These are phyloP conservation scores for Champsocephalus esox DNA, from an alignment of 2,797 vertebrate genomes.

Conservation along the genomic window DNA sequence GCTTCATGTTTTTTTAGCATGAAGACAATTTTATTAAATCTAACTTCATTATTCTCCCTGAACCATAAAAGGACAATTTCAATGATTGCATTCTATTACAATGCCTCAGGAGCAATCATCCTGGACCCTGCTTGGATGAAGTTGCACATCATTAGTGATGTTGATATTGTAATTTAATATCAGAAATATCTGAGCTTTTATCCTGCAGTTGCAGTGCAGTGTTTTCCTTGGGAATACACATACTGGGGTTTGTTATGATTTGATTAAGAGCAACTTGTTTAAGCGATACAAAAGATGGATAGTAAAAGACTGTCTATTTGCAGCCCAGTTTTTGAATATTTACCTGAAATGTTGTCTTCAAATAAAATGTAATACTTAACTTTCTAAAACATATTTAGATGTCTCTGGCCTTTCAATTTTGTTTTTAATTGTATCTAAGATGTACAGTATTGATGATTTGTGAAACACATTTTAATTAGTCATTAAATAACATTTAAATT, in stretches of 20 bases:
- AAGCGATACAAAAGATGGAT: background rate
- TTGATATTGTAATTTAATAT: constrained; percentile 15
- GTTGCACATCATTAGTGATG: constrained; percentile 31
- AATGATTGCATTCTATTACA: constrained; percentile 12
- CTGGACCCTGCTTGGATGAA: background rate
- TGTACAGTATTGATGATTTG: background rate
- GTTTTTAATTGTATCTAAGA: background rate
- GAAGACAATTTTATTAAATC: constrained; percentile 5
- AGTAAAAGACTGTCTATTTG: background rate
- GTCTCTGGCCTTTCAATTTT: background rate
- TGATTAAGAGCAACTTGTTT: constrained; percentile 18
- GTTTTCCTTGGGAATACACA: constrained; percentile 15
- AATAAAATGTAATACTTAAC: background rate
- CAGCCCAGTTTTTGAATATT: background rate
- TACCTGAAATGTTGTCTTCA: background rate
- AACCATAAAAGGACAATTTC: background rate
- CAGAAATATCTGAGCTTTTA: background rate
- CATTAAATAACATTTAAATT: too few relatives aligned
- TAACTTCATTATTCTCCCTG: constrained; percentile 10
- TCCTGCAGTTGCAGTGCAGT: constrained; percentile 2
- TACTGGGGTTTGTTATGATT: constrained; percentile 32
- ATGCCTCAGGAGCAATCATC: background rate
- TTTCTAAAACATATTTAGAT: background rate
- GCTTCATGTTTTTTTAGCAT: background rate
- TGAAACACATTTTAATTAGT: background rate